Conservation (phyloP, 23 tunicate species). For the Botrylloides violaceus region DNA sequence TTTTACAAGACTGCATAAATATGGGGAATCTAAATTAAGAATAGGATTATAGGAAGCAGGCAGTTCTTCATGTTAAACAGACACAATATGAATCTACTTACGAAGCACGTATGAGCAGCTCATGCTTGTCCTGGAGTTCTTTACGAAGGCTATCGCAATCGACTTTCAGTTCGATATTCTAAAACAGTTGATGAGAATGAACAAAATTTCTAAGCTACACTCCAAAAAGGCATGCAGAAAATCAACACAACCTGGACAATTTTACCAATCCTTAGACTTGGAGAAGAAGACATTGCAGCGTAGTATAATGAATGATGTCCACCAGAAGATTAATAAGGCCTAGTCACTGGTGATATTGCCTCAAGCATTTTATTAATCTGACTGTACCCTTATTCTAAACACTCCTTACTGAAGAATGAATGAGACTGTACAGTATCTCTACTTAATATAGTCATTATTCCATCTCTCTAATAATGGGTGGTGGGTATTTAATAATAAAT, state of each 20-base stretch:
- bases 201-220: neutral
- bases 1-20: too few species aligned
- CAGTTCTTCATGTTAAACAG: neutral
- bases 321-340: too few species aligned
- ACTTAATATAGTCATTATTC: neutral
- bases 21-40: too few species aligned
- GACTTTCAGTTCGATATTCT: slow-evolving; percentile 88
- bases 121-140: slow-evolving; percentile 74
- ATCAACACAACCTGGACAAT: slow-evolving; percentile 35
- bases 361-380: too few species aligned
- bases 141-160: slow-evolving; percentile 74
- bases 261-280: slow-evolving; percentile 38
- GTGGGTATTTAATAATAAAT: neutral
- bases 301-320: too few species aligned
- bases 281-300: slow-evolving; percentile 12
- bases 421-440: neutral
- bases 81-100: slow-evolving; percentile 22
- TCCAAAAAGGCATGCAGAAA: neutral
- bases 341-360: too few species aligned
- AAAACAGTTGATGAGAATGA: neutral
- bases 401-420: neutral
- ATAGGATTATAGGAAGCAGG: too few species aligned
- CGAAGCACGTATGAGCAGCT: slow-evolving; percentile 79
- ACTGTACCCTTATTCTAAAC: neutral
- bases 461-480: neutral